Base-by-base conservation (phyloP, 2,113 vertebrate genomes). In the Origma solitaria region DNA sequence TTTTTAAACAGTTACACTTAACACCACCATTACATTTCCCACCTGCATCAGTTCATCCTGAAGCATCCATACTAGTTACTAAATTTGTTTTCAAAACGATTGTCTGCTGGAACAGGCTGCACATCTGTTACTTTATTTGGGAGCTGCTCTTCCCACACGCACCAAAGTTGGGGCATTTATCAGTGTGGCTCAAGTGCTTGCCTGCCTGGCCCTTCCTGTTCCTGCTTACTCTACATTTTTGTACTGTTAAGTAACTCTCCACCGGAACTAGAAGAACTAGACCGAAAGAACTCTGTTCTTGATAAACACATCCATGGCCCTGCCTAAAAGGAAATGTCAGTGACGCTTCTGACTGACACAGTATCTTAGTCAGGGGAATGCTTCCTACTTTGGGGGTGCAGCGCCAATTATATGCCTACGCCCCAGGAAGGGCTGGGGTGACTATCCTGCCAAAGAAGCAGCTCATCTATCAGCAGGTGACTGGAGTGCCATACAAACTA, bases 81-180 rank as follows among this genome's bases (percentile, higher is more conserved):
- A 13, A 42, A 17, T 22, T 47, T 64, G 10, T 47, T 62, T n/a
- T 27, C 20, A 10, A 21, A 57, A 10, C 2, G 1, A 22, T 22
- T 10, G 0, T 19, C 44, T 25, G 30, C 44, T 44, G 37, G 72
- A 38, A n/a, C 27, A n/a, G 8, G 3, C 23, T 6, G 47, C 1
- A 1, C 13, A 38, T 37, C 57, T 57, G 15, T n/a, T 10, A 45
- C 25, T 21, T 65, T 44, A 8, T 23, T 33, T 2, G 6, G 14
- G 42, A 42, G 30, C 80, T 77, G 54, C 0, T 0, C 62, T 83
- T 80, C 72, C 64, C 56, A 37, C 4, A 1, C 1, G 1, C 31
- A 3, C 24, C 0, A 0, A 22, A 27, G 14, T 3, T 2, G 0
- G 35, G 24, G 8, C 33, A 23, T 53, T 69, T 37, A 73, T 53